Base-by-base conservation (phyloP, 2,888 invertebrate genomes). In the Seira ritae region DNA sequence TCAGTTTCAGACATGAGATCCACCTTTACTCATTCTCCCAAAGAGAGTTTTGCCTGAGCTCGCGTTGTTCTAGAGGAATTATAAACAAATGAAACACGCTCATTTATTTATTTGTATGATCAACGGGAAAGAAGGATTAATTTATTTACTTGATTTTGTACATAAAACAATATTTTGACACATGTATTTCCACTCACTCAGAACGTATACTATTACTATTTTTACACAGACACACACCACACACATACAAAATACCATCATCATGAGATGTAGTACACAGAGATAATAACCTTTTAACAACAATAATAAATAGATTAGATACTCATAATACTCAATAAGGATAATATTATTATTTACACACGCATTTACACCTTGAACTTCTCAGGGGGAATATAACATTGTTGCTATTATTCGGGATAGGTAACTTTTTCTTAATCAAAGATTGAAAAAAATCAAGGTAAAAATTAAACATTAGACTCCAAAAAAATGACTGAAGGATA, bases 101-200 rank as follows among this genome's bases (percentile, higher is more conserved):
- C 68, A 74, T 81, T 82, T 70, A 75, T 75, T 74, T 74, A 70
- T 81, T 79, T 70, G 62, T 75, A 72, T 72, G 76, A 82, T 76
- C 72, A 82, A 82, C 76, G 76, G 76, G 72, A 82, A 71, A 67
- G 73, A 81, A 76, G 81, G 81, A 82, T 82, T 82, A 82, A 82
- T 82, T 82, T 82, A 82, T 82, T 82, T 82, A 82, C 81, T 82
- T 82, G 81, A 82, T 82, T 82, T 82, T 82, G 81, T 82, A 82
- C 81, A 82, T 82, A 82, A 82, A 82, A 82, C 81, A 82, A 82
- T 82, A 82, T 82, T 82, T 82, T 82, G 81, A 82, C 81, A 82
- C 55, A 75, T 50, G 66, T 37, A 72, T 76, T 67, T 42, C 42
- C 24, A n/a, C 19, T 67, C 76, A 60, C 17, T 66, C 81, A n/a